A percentile compares a stretch with the other conserved stretches of the same genome.
These are phyloP conservation scores for Adela reaumurella DNA, from an alignment of 2,888 invertebrate species.

Conservation along the genomic window DNA sequence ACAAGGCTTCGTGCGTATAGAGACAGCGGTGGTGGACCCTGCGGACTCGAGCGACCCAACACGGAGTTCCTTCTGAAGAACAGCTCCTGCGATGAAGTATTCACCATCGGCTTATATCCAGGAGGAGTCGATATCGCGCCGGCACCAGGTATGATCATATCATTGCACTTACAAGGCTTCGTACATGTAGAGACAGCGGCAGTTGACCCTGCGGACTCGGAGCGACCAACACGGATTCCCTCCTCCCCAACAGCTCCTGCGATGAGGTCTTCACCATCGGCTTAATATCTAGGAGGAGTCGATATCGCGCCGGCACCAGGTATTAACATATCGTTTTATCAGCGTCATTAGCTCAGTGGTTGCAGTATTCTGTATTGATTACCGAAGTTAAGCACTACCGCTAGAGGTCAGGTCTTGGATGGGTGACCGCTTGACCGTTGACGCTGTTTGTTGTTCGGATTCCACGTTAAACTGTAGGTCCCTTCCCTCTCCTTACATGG, in stretches of 20 bases:
- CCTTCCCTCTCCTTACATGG: too few relatives aligned
- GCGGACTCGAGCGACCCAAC: conserved; percentile 38
- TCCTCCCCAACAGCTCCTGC: conserved; percentile 40
- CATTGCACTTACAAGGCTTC: conserved; percentile 77
- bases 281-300: conserved; percentile 12
- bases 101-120: conserved; percentile 21
- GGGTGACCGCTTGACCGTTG: too few relatives aligned
- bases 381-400: too few relatives aligned
- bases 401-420: too few relatives aligned
- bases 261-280: conserved; percentile 61
- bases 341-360: too few relatives aligned
- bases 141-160: conserved; percentile 69
- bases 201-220: conserved; percentile 56
- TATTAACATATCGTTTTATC: conserved; percentile 19
- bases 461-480: too few relatives aligned
- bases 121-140: conserved; percentile 67
- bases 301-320: conserved; percentile 92
- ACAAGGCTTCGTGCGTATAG: conserved; percentile 90
- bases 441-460: too few relatives aligned
- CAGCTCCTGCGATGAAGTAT: conserved; percentile 64
- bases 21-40: conserved; percentile 70
- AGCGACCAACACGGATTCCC: conserved; percentile 49
- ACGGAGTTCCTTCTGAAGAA: conserved; percentile 46
- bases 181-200: conserved; percentile 80
- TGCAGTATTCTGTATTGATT: too few relatives aligned